A percentile compares a stretch with the other conserved stretches of the same genome.
These are phyloP conservation scores for Cygnus buccinator DNA, from an alignment of 2,113 vertebrate species.

Conservation along the genomic window DNA sequence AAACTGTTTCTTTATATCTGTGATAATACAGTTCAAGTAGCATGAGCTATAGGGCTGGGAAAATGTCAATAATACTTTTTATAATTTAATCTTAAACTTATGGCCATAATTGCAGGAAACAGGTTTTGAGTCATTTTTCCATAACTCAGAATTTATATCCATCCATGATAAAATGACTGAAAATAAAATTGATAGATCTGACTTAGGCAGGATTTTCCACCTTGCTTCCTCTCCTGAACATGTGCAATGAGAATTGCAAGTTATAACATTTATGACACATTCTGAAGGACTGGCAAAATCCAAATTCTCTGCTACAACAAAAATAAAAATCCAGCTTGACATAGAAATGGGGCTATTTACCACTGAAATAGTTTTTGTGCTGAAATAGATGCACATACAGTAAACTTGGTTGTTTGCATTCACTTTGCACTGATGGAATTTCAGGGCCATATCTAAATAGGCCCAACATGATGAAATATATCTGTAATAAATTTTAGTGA, in stretches of 20 bases:
- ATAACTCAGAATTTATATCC: not conserved
- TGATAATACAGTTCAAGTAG: not conserved
- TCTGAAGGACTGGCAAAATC: not conserved
- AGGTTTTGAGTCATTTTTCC: not conserved
- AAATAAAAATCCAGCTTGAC: not conserved
- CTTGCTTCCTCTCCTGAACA: not conserved
- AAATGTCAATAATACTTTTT: not conserved
- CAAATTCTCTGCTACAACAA: not conserved
- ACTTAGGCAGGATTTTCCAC: not conserved
- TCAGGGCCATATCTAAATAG: not conserved
- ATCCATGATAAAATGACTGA: not conserved
- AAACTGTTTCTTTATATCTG: slow-evolving; percentile 1
- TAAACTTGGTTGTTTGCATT: not conserved
- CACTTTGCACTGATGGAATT: not conserved
- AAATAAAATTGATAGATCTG: slow-evolving; percentile 5
- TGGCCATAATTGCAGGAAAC: not conserved
- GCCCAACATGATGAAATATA: not conserved
- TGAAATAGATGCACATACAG: not conserved
- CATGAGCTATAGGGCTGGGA: not conserved
- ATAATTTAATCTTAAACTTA: slow-evolving; percentile 26
- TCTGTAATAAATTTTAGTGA: not conserved
- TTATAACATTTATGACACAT: not conserved
- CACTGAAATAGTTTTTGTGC: not conserved
- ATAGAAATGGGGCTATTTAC: not conserved
- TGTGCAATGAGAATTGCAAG: not conserved